Conservation (phyloP, 2,797 vertebrate species). For the Myotis vivesi region DNA sequence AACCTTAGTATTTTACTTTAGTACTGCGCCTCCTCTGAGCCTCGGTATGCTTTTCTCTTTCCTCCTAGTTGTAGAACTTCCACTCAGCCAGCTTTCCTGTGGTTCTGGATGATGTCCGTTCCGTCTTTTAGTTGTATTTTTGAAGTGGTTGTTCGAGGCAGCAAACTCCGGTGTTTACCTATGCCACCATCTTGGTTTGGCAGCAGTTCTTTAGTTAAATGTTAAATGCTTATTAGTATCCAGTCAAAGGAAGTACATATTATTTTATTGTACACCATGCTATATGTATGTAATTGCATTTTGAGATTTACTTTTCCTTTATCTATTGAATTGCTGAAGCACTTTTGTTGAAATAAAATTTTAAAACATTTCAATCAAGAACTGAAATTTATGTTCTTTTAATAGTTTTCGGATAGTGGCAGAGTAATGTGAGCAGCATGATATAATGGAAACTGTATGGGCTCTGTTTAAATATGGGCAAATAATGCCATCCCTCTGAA, state of each 20-base stretch:
- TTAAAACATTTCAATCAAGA: background rate
- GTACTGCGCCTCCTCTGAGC: too few species aligned
- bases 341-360: background rate
- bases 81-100: too few species aligned
- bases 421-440: background rate
- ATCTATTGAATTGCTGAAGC: background rate
- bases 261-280: background rate
- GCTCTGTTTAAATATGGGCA: background rate
- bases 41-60: too few species aligned
- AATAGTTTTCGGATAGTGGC: background rate
- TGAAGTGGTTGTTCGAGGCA: too few species aligned
- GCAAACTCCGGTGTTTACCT: too few species aligned
- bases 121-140: too few species aligned
- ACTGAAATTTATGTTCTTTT: background rate
- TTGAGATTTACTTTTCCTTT: background rate
- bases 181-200: too few species aligned
- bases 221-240: background rate
- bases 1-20: too few species aligned
- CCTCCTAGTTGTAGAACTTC: too few species aligned
- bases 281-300: background rate
- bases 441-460: background rate
- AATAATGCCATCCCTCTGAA: background rate
- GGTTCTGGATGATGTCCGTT: too few species aligned
- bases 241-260: background rate
- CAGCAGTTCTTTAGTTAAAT: background rate